Percentiles rank a stretch among this genome's conserved stretches.
These are phyloP conservation scores for Gonocerus acuteangulatus DNA, from an alignment of 2,888 invertebrate genomes.

Conservation along the genomic window DNA sequence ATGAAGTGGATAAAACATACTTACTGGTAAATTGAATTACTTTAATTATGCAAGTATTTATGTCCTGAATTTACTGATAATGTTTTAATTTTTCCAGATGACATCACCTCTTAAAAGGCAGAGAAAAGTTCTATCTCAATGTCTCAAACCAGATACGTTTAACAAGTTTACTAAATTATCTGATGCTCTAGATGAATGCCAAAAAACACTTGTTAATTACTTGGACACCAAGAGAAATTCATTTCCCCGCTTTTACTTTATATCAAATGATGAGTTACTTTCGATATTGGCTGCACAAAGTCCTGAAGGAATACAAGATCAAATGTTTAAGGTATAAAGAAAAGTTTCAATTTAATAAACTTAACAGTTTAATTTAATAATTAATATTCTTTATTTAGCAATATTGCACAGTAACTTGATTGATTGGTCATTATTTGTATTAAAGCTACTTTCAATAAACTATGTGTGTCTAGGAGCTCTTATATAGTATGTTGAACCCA, in stretches of 20 bases:
- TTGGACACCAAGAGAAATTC: conserved; percentile 78
- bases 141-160: conserved; percentile 63
- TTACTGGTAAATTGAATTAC: conserved; percentile 52
- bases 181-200: conserved; percentile 73
- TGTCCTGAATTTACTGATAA: too few species aligned
- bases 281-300: conserved; percentile 82
- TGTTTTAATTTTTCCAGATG: conserved; percentile 49
- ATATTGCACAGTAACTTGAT: background rate
- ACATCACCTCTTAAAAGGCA: conserved; percentile 80
- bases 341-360: background rate
- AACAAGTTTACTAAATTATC: conserved; percentile 67
- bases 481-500: too few species aligned
- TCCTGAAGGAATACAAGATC: conserved; percentile 77
- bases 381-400: background rate
- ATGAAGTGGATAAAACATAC: conserved; percentile 75
- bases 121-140: conserved; percentile 71
- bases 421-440: too few species aligned
- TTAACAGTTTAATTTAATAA: background rate
- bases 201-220: conserved; percentile 85
- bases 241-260: conserved; percentile 88
- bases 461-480: too few species aligned
- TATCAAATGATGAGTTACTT: conserved; percentile 85
- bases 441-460: too few species aligned
- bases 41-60: background rate
- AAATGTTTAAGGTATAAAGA: conserved; percentile 71